These are phyloP conservation scores for Gobius niger DNA, from an alignment of 2,113 vertebrate genomes.

Conservation along the genomic window DNA sequence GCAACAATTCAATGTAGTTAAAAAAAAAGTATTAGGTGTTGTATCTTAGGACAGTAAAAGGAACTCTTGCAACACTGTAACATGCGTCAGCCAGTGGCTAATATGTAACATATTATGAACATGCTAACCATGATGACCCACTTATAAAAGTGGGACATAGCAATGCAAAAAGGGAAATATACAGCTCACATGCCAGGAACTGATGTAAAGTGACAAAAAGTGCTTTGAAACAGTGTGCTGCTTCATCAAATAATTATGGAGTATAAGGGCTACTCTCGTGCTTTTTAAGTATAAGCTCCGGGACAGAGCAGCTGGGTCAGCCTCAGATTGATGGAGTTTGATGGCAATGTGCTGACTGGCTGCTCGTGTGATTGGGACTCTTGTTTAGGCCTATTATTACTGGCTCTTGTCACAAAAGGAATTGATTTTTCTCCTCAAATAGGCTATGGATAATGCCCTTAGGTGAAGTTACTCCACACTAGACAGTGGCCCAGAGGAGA, in stretches of 20 bases:
- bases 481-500: conserved; percentile 21
- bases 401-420: conserved; percentile 43
- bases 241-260: conserved; percentile 35
- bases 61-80: not conserved
- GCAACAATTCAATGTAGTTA: too few relatives aligned
- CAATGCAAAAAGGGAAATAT: not conserved
- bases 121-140: conserved; percentile 19
- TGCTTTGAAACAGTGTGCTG: conserved; percentile 17
- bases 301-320: conserved; percentile 21
- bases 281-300: conserved; percentile 22
- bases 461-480: conserved; percentile 43
- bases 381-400: conserved; percentile 39
- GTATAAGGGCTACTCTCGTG: not conserved
- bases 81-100: not conserved
- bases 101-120: conserved; percentile 7
- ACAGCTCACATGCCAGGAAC: conserved; percentile 16
- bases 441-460: conserved; percentile 57
- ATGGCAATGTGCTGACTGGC: conserved; percentile 19
- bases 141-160: conserved; percentile 10
- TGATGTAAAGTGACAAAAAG: conserved; percentile 7
- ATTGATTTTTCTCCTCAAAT: conserved; percentile 65
- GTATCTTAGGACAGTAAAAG: not conserved
- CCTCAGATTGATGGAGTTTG: conserved; percentile 23
- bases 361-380: conserved; percentile 26
- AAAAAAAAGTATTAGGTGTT: not conserved